Base-by-base conservation (phyloP, 2,888 invertebrate genomes). In the Sphinx pinastri region DNA sequence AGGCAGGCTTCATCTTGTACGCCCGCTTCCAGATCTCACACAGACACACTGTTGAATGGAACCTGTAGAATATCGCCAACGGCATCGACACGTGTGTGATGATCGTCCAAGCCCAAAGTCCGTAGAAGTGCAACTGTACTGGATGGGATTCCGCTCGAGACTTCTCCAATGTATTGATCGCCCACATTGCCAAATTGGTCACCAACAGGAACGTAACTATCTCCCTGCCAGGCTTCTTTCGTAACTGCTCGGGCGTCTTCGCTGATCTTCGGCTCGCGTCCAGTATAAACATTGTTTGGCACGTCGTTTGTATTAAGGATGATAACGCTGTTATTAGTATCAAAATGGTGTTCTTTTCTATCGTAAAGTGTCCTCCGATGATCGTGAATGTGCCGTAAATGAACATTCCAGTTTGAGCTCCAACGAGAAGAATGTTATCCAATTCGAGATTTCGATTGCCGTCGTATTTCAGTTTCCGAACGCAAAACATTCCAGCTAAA, bases 11-110 rank as follows among this genome's bases (percentile, higher is more conserved):
- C 85, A 97, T 97, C 92, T 99, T 99, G 89, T 99, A 99, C 10
- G 98, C 98, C 77, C 97, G 95, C 90, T 99, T 99, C 99, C 99
- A 99, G 81, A 99, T 98, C 91, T 99, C 99, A 88, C 98, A 98
- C 71, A 99, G 94, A 85, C 99, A 99, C 2, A 99, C 98, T 0
- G 99, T 98, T 59, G 98, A 98, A 87, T 99, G 99, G 90, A 99
- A 99, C 72, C 98, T 95, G 91, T 98, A 99, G 92, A 99, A 99
- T 74, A 99, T 98, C 0, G 98, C 98, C 80, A 96, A 81, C 0
- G 99, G 99, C 97, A 98, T 98, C 1, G 98, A 98, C 1, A 99
- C 98, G 84, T 99, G 98, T 0, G 98, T 98, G 73, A 99, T 98
- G 73, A 99, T 98, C 14, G 98, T 98, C 98, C 98, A 99, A 51